phyloP scores from a whole-genome alignment of 2,797 vertebrate genomes.

The Pagetopsis macropterus region DNA sequence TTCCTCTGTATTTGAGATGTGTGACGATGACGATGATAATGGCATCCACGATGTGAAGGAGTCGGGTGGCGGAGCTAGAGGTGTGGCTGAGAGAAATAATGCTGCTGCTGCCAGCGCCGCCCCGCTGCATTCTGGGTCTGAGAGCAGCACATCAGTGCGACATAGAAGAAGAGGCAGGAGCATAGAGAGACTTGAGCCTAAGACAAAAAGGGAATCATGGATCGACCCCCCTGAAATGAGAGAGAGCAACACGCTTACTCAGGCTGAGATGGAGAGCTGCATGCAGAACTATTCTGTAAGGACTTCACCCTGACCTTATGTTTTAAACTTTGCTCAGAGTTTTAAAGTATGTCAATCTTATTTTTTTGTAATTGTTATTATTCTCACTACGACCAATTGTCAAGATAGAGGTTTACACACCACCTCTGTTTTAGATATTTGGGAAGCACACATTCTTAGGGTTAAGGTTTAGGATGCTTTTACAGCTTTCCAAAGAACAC shows the following conservation, averaged over 20 bases:
- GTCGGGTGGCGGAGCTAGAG: conserved; percentile 51
- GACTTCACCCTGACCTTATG: background rate
- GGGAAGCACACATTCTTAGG: background rate
- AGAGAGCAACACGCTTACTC: conserved; percentile 86
- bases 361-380: background rate
- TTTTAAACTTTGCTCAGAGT: background rate
- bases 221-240: conserved; percentile 92
- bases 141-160: conserved; percentile 74
- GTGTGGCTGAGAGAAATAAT: conserved; percentile 40
- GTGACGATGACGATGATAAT: conserved; percentile 89
- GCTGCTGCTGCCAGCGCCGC: conserved; percentile 31
- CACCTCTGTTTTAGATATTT: conserved; percentile 12
- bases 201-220: conserved; percentile 89
- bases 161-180: conserved; percentile 74
- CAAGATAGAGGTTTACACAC: background rate
- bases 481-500: background rate
- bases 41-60: conserved; percentile 79
- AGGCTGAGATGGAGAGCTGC: conserved; percentile 97
- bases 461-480: background rate
- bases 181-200: conserved; percentile 77
- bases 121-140: conserved; percentile 51
- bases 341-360: background rate
- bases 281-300: conserved; percentile 95
- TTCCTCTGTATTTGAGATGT: conserved; percentile 88
- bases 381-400: conserved; percentile 3